These are phyloP conservation scores for Malacoctenus gilli DNA, from an alignment of 2,797 vertebrate species.

Conservation along the genomic window DNA sequence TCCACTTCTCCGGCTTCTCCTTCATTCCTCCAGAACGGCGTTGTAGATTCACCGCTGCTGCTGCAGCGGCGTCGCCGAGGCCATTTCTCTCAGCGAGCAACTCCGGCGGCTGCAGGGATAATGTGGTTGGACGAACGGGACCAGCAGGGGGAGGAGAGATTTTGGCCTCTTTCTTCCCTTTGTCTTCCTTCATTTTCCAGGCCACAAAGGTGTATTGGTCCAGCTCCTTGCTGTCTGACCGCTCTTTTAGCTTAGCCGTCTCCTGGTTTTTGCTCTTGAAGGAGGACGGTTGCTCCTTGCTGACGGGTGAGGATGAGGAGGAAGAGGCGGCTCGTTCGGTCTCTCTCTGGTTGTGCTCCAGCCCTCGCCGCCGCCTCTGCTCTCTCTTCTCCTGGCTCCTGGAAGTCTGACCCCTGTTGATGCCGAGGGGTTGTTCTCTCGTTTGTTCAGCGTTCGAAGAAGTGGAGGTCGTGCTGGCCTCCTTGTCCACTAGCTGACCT, in stretches of 20 bases:
- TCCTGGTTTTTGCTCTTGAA: constrained; percentile 68
- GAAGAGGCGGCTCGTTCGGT: constrained; percentile 82
- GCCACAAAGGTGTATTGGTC: constrained; percentile 77
- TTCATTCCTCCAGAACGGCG: constrained; percentile 82
- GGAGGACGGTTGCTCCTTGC: constrained; percentile 57
- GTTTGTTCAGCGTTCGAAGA: constrained; percentile 43
- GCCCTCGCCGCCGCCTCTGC: constrained; percentile 88
- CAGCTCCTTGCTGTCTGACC: constrained; percentile 78
- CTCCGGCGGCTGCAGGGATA: constrained; percentile 72
- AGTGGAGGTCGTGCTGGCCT: constrained; percentile 8
- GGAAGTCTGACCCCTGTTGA: constrained; percentile 45
- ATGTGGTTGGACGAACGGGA: constrained; percentile 79
- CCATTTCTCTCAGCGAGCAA: constrained; percentile 46
- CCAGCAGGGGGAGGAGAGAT: constrained; percentile 31
- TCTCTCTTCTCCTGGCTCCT: constrained; percentile 91
- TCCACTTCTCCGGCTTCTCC: constrained; percentile 88
- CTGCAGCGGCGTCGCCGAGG: constrained; percentile 63
- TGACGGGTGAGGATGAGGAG: constrained; percentile 27
- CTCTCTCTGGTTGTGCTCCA: constrained; percentile 94
- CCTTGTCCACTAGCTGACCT: constrained; percentile 24
- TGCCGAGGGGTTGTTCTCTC: constrained; percentile 11
- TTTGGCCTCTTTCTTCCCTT: constrained; percentile 72
- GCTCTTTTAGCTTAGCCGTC: constrained; percentile 63
- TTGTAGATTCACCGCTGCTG: constrained; percentile 68
- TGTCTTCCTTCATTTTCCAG: constrained; percentile 69